phyloP scores from a whole-genome alignment of 2,797 vertebrate species.

The Craterocephalus amniculus region DNA sequence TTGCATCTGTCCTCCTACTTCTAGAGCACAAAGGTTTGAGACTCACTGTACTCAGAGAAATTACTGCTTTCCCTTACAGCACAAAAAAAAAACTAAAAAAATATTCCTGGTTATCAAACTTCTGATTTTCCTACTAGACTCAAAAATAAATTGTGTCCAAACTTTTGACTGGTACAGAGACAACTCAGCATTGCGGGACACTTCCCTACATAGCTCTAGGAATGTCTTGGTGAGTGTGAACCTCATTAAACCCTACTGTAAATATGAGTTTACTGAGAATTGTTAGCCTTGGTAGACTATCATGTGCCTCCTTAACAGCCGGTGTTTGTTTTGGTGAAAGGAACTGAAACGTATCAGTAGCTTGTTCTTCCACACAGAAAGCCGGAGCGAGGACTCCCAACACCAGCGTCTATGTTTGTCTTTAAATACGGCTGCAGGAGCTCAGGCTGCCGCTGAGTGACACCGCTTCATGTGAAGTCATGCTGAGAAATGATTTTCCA shows the following conservation, averaged over 20 bases:
- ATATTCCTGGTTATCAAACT: too few species aligned
- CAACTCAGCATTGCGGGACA: too few species aligned
- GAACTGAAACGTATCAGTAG: background rate
- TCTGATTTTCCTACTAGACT: too few species aligned
- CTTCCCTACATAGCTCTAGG: too few species aligned
- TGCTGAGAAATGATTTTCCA: constrained; percentile 40
- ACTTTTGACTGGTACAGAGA: too few species aligned
- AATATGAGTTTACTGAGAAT: too few species aligned
- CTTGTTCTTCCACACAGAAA: background rate
- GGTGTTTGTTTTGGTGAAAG: background rate
- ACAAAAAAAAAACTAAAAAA: too few species aligned
- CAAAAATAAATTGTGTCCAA: too few species aligned
- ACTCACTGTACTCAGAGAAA: background rate
- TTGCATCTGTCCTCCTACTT: background rate
- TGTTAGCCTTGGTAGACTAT: too few species aligned
- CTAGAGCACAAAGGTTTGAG: background rate
- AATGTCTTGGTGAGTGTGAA: too few species aligned
- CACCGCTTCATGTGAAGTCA: constrained; percentile 28
- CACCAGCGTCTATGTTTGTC: background rate
- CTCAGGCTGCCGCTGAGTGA: constrained; percentile 12
- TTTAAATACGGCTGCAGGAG: constrained; percentile 22
- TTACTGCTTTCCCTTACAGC: background rate
- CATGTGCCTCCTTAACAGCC: too few species aligned
- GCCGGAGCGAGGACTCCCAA: background rate
- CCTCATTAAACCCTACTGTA: too few species aligned